phyloP scores from a whole-genome alignment of 1,140 invertebrate species.

The Heliothis subflexa region DNA sequence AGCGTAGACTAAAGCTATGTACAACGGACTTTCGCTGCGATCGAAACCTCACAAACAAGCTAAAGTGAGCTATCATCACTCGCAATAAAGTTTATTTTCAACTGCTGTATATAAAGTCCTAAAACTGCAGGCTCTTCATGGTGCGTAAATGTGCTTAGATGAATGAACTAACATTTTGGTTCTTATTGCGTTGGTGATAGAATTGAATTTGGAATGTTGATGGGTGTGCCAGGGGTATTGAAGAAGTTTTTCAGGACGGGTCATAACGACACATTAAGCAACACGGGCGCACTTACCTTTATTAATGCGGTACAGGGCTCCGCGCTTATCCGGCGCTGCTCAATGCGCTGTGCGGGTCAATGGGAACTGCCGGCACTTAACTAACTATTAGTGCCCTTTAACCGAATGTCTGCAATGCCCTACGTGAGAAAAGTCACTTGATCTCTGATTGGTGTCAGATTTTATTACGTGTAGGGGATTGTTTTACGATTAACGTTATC shows the following conservation, averaged over 20 bases:
- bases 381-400: constrained; percentile 58
- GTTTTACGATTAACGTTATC: no score
- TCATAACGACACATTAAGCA: constrained; percentile 82
- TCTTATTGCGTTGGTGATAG: constrained; percentile 51
- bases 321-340: constrained; percentile 65
- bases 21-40: constrained; percentile 60
- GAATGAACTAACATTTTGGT: constrained; percentile 48
- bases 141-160: constrained; percentile 64
- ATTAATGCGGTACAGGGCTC: constrained; percentile 80
- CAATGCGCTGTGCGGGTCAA: constrained; percentile 65
- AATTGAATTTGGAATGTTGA: constrained; percentile 57
- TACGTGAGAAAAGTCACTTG: constrained; percentile 51
- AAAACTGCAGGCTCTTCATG: constrained; percentile 65
- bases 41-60: constrained; percentile 57
- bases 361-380: constrained; percentile 59
- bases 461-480: neutral
- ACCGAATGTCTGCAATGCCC: constrained; percentile 44
- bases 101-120: constrained; percentile 45
- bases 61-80: constrained; percentile 46
- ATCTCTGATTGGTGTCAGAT: constrained; percentile 14
- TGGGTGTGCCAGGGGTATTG: constrained; percentile 59
- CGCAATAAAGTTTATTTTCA: constrained; percentile 61
- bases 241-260: constrained; percentile 80
- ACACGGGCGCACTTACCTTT: constrained; percentile 78
- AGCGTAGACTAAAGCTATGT: constrained; percentile 58